Evolutionary conservation across 2,797 vertebrate genomes (phyloP).

Genomic region (Champsocephalus gunnari): DNA sequence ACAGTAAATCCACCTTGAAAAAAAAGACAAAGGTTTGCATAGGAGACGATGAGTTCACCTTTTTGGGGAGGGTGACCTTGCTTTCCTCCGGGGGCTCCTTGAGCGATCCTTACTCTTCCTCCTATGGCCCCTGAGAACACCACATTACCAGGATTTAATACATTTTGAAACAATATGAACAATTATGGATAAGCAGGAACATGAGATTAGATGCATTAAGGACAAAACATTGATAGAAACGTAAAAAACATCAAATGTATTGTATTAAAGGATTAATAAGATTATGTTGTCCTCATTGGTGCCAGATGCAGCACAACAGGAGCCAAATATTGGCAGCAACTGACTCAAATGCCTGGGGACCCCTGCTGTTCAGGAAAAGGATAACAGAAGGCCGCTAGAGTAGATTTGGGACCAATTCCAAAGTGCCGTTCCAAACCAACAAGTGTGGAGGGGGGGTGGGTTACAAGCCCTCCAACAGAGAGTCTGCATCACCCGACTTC

Average conservation of each 20-base stretch:
- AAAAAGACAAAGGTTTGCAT: background rate
- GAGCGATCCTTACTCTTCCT: slow-evolving; percentile 91
- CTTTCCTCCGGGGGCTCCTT: slow-evolving; percentile 88
- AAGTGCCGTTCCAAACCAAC: too few species aligned
- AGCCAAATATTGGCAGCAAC: background rate
- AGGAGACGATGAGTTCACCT: slow-evolving; percentile 74
- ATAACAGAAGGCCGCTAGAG: background rate
- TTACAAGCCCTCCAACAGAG: too few species aligned
- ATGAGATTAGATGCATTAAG: background rate
- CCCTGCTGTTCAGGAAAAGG: background rate
- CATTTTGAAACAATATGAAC: background rate
- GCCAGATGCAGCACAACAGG: background rate
- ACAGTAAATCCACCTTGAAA: background rate
- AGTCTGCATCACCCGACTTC: too few species aligned
- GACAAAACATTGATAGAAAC: background rate
- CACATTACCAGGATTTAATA: slow-evolving; percentile 1
- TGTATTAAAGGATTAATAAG: background rate
- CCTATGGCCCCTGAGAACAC: slow-evolving; percentile 84
- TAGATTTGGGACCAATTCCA: background rate
- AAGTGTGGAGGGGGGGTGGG: too few species aligned
- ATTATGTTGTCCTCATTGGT: background rate
- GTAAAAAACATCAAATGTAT: background rate
- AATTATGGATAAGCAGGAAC: too few species aligned
- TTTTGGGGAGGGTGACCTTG: slow-evolving; percentile 89
- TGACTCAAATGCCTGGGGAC: background rate